These are phyloP conservation scores for Cyrtodaria siliqua DNA, from an alignment of 2,888 invertebrate genomes.

Conservation along the genomic window DNA sequence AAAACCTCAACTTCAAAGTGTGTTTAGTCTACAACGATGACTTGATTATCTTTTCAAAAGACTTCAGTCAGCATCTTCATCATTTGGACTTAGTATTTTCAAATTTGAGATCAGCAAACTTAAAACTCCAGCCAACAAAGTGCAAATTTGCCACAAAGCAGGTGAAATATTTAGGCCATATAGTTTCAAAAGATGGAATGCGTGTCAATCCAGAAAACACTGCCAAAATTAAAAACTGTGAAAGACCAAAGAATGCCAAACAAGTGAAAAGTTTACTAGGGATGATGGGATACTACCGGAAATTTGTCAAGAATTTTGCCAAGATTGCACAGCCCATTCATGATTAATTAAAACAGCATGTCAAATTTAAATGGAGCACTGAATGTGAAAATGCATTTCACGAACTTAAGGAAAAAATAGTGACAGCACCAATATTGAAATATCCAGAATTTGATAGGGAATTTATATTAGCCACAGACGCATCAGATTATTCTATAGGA, in stretches of 20 bases:
- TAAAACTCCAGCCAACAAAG: slow-evolving; percentile 62
- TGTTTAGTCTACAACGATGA: slow-evolving; percentile 67
- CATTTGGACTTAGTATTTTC: slow-evolving; percentile 52
- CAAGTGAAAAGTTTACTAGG: slow-evolving; percentile 43
- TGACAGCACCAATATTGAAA: slow-evolving; percentile 34
- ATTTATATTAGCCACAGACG: slow-evolving; percentile 47
- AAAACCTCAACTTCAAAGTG: slow-evolving; percentile 53
- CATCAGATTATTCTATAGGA: slow-evolving; percentile 46
- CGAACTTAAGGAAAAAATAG: slow-evolving; percentile 32
- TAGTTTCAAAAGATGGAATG: slow-evolving; percentile 61
- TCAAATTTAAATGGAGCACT: slow-evolving; percentile 49
- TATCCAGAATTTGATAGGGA: slow-evolving; percentile 44
- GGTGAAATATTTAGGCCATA: slow-evolving; percentile 62
- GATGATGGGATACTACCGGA: slow-evolving; percentile 45
- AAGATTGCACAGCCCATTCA: slow-evolving; percentile 52
- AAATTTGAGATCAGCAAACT: slow-evolving; percentile 49
- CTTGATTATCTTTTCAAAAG: slow-evolving; percentile 47
- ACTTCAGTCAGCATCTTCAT: slow-evolving; percentile 50
- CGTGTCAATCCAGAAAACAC: slow-evolving; percentile 55
- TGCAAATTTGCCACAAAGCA: slow-evolving; percentile 47
- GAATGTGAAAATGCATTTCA: slow-evolving; percentile 47
- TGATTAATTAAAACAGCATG: slow-evolving; percentile 46
- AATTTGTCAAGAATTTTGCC: slow-evolving; percentile 54
- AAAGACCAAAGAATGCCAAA: slow-evolving; percentile 18
- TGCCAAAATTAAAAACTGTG: slow-evolving; percentile 36